phyloP scores from a whole-genome alignment of 2,797 vertebrate genomes.

The Onychomys leucogaster region DNA sequence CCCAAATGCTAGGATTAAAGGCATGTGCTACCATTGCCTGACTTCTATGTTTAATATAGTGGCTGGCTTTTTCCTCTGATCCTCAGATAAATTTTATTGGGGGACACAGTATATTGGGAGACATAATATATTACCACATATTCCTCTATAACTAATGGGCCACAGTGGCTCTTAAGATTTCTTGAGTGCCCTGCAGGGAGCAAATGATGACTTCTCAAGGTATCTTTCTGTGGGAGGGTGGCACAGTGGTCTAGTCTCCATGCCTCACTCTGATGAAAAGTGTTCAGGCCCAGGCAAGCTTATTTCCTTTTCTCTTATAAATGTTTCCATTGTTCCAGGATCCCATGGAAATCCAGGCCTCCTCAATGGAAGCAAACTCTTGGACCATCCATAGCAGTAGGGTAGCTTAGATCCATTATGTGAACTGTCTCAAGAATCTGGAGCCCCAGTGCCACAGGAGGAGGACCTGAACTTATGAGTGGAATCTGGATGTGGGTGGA shows the following conservation, averaged over 20 bases:
- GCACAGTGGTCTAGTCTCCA: too few species aligned
- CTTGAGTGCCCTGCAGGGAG: background rate
- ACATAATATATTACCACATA: too few species aligned
- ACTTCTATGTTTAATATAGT: too few species aligned
- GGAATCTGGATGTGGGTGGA: background rate
- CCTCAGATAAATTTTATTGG: too few species aligned
- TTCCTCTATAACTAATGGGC: background rate
- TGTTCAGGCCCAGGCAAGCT: background rate
- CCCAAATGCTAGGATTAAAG: too few species aligned
- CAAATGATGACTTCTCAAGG: background rate
- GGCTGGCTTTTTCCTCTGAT: too few species aligned
- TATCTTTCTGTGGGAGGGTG: too few species aligned
- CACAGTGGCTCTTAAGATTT: background rate
- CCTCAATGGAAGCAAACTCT: background rate
- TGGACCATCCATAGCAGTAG: background rate
- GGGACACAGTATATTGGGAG: too few species aligned
- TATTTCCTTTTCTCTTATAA: background rate
- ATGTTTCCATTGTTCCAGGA: background rate
- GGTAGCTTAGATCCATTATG: background rate
- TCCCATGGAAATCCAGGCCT: background rate
- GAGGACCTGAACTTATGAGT: too few species aligned
- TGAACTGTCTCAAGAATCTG: background rate
- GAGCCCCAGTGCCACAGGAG: background rate
- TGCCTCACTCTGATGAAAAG: background rate
- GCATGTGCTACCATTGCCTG: too few species aligned